Evolutionary conservation across 2,888 invertebrate genomes (phyloP), one percentile per base, ranked within the genome.

Genomic region (Dolichomitus sp.): DNA sequence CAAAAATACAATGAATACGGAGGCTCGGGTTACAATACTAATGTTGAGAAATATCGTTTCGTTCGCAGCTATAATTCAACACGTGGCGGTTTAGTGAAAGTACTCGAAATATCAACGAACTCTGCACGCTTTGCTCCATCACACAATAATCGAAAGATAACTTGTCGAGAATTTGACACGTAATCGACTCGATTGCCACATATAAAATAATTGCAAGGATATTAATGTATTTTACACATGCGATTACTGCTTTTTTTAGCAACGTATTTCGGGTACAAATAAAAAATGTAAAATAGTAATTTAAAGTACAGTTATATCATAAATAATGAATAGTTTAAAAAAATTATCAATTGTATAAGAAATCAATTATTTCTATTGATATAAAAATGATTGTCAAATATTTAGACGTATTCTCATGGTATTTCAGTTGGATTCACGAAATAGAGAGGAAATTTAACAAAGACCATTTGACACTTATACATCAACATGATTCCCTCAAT

Each of bases 81-180:
- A 63, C 70, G 79, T 75, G 66, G 79, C 74, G 45, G 52, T 69
- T 6, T 12, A 68, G 83, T 80, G 83, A 83, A 83, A 83, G 83
- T 83, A 52, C 50, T 68, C 68, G 80, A 83, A 76, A 83, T 83
- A 83, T 83, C 80, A 72, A 73, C 37, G 79, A 82, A 79, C 79
- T 70, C 81, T n/a, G 48, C 23, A n/a, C 65, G 37, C 48, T 75
- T 65, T 57, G 66, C 23, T 27, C 59, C 48, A 30, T 63, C 14
- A 40, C 27, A 63, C 50, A 75, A 59, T 70, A 65, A 78, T 74
- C 45, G 61, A 45, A 63, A 77, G 54, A 81, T 61, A 74, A 63
- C 52, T 42, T 52, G 17, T 57, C 54, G 17, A 23, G 1, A 9
- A 12, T 52, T 19, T 52, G 23, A 50, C 17, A 50, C 50, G 19